Evolutionary conservation across 2,888 invertebrate genomes (phyloP).

Genomic region (Crepidodera aurea): DNA sequence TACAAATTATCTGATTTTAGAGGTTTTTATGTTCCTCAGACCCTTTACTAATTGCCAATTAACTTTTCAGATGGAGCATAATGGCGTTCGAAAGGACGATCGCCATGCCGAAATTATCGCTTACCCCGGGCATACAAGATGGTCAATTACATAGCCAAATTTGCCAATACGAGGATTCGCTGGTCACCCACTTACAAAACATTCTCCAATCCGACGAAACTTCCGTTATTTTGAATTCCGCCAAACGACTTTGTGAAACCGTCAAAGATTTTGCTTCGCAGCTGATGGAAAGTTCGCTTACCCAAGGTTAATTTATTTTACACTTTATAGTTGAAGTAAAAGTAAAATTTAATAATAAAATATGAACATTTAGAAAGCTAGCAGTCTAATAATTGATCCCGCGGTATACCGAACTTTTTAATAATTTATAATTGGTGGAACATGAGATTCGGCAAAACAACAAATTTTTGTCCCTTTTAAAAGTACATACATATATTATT

Average conservation of each 20-base stretch:
- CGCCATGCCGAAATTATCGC: constrained; percentile 65
- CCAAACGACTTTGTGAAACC: constrained; percentile 77
- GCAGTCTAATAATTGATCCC: no score
- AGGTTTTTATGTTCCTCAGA: no score
- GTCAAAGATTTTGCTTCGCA: constrained; percentile 77
- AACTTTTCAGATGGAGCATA: constrained; percentile 85
- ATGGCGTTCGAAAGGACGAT: constrained; percentile 88
- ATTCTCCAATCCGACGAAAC: constrained; percentile 86
- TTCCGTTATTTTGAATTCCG: constrained; percentile 74
- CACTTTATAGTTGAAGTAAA: no score
- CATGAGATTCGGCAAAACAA: no score
- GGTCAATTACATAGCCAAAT: constrained; percentile 65
- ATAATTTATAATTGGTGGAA: no score
- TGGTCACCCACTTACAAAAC: constrained; percentile 82
- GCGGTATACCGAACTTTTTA: no score
- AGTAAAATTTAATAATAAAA: no score
- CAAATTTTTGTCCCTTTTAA: no score
- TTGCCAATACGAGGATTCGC: constrained; percentile 78
- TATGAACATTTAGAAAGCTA: no score
- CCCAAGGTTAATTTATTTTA: constrained; percentile 51
- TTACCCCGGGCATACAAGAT: constrained; percentile 64
- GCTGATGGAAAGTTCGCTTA: constrained; percentile 67
- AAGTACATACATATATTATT: no score
- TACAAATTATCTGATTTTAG: no score
- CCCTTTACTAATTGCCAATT: no score